phyloP scores from a whole-genome alignment of 2,888 invertebrate species.

The Macropis europaea region DNA sequence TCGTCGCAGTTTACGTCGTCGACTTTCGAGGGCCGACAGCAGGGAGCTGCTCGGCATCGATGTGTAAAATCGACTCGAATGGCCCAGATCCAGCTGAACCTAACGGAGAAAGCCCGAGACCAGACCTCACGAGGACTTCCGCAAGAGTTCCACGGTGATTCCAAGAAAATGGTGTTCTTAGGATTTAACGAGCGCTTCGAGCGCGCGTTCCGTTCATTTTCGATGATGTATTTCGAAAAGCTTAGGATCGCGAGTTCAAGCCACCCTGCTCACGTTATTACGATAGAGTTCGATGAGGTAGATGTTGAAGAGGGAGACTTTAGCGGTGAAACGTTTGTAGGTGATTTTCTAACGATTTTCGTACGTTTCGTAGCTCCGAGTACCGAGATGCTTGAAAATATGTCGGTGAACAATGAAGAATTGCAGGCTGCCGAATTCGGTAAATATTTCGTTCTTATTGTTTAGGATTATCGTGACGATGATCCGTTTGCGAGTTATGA shows the following conservation, averaged over 20 bases:
- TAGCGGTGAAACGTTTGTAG: conserved; percentile 1
- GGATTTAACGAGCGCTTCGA: too few species aligned
- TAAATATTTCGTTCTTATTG: too few species aligned
- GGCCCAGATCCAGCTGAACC: too few species aligned
- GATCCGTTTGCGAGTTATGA: too few species aligned
- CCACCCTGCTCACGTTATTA: too few species aligned
- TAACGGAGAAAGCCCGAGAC: neutral
- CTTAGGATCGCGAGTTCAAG: too few species aligned
- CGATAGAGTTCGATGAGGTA: conserved; percentile 5
- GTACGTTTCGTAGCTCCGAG: conserved; percentile 35
- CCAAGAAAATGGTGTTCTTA: too few species aligned
- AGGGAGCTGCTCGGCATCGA: conserved; percentile 76
- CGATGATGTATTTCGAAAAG: too few species aligned
- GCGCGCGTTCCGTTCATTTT: too few species aligned
- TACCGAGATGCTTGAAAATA: neutral
- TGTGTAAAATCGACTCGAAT: conserved; percentile 59
- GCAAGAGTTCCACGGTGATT: too few species aligned
- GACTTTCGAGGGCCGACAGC: conserved; percentile 75
- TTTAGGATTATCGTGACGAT: too few species aligned
- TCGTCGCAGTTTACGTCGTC: conserved; percentile 76
- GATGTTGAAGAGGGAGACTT: neutral
- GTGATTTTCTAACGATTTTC: conserved; percentile 46
- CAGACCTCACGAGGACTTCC: too few species aligned
- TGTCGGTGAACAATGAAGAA: neutral
- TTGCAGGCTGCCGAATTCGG: neutral